Base-by-base conservation (phyloP, 2,888 invertebrate species). In the Folsomia manolachei region DNA sequence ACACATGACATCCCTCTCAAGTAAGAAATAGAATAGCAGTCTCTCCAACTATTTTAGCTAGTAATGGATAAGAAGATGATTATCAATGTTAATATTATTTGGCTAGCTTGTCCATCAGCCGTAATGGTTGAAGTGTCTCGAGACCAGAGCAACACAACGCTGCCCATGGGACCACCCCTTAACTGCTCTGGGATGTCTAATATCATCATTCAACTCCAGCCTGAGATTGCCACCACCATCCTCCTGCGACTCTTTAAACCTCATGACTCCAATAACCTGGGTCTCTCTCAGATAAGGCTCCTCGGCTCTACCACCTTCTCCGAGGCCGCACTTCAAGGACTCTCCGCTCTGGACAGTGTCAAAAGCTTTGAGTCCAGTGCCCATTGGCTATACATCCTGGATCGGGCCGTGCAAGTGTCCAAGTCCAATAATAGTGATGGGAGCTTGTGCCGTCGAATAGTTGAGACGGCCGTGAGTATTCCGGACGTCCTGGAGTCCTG, bases 251-350 rank as follows among this genome's bases (percentile, higher is more conserved):
- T 91, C 24, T 93, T 92, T 84, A 92, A 93, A 83, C 95, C 96
- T 0, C 87, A 92, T 51, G 95, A 95, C 82, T 92, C 93, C n/a
- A 90, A 90, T 80, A 94, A 92, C 82, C 91, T 96, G 83, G 95
- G 95, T 2, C 85, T 97, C 60, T 89, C 94, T 74, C 95, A 95
- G 85, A 90, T 97, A 77, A 87, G 91, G 1, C 85, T 97, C 66
- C 85, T 95, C 61, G 96, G 94, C 0, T 91, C 90, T 73, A 92
- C 94, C 2, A 93, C 94, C 1, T 95, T 95, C 83, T 88, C 88
- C n/a, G 87, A 87, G n/a, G 83, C 83, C 1, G 81, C 79, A 1
- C 68, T 79, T 18, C 78, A 79, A 73, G 80, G 79, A 21, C 67
- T 78, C 0, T 71, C 76, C 1, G 68, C 71, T 2, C 68, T 69